phyloP scores from a whole-genome alignment of 2,888 invertebrate species.

The Junonia oenone region DNA sequence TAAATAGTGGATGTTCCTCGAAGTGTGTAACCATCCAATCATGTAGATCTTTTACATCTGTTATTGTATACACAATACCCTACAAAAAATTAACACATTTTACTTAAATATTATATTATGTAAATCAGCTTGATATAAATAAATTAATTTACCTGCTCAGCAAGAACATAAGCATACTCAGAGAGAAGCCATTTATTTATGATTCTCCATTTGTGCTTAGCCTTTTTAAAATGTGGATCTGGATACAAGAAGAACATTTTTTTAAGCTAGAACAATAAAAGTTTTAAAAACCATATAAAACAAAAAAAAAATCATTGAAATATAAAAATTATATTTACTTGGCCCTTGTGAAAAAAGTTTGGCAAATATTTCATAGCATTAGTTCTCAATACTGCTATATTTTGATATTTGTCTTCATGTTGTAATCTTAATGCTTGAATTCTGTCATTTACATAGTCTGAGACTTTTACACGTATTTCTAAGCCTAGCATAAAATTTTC shows the following conservation, averaged over 20 bases:
- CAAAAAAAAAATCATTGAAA: not conserved
- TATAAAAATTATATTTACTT: conserved; percentile 73
- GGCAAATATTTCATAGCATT: conserved; percentile 99
- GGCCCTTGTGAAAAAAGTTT: conserved; percentile 96
- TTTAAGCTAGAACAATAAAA: conserved; percentile 82
- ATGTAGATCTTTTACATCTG: conserved; percentile 97
- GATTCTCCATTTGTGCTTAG: conserved; percentile 99
- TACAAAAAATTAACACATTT: conserved; percentile 40
- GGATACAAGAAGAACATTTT: conserved; percentile 99
- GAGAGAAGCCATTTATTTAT: conserved; percentile 95
- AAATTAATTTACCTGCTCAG: conserved; percentile 83
- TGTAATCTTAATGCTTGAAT: conserved; percentile 91
- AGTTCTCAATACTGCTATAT: conserved; percentile 95
- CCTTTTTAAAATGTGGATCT: conserved; percentile 99
- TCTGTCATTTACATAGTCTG: conserved; percentile 97
- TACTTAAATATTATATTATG: not conserved
- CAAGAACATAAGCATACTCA: conserved; percentile 97
- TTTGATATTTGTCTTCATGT: conserved; percentile 88
- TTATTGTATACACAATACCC: conserved; percentile 97
- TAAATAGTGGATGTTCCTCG: conserved; percentile 92
- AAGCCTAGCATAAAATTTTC: conserved; percentile 93
- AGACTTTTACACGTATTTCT: conserved; percentile 99
- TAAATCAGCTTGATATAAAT: not conserved
- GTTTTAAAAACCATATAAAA: not conserved
- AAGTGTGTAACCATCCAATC: conserved; percentile 98